Base-by-base conservation (phyloP, 2,113 vertebrate species). In the Phoxinus phoxinus region DNA sequence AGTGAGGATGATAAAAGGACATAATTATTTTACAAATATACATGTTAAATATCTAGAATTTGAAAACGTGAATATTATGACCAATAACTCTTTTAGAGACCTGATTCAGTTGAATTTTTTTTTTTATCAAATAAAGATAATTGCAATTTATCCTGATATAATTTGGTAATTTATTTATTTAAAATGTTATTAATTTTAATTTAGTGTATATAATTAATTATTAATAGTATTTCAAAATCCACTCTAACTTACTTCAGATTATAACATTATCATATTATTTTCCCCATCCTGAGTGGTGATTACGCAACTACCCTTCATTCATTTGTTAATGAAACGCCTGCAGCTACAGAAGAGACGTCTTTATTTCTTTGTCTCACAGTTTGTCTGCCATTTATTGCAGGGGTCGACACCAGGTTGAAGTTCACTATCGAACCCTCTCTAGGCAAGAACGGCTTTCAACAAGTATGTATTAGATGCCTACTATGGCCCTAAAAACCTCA, bases 361-460 rank as follows among this genome's bases (percentile, higher is more conserved):
- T 51, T 69, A 32, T 61, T 17, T 53, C 3, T 72, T n/a, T 75
- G 35, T 37, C 3, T 41, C 23, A 71, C 17, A 13, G 4, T 30
- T 69, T 80, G 19, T 65, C 9, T 15, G 23, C 35, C 61, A 15
- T 32, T 71, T n/a, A 87, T 91, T 92, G 15, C 79, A 99, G 98
- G 98, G 78, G 97, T 98, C 81, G 98, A 99, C 91, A 98, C 97
- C 21, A 96, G 97, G 89, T 92, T 99, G 93, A 99, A 98, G 92
- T 99, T 99, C 83, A 99, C 98, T 87, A 96, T 99, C 83, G 97
- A 99, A 78, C 98, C 98, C 2, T 98, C 96, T 56, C 90, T 99
- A 90, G 97, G 97, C 85, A 97, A 98, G 90, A 98, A 98, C 92
- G 98, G 98, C 81, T 99, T 99, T 96, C 97, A 99, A 91, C 98